Evolutionary conservation across 2,113 vertebrate species (phyloP).

Genomic region (Cryptotis parvus): DNA sequence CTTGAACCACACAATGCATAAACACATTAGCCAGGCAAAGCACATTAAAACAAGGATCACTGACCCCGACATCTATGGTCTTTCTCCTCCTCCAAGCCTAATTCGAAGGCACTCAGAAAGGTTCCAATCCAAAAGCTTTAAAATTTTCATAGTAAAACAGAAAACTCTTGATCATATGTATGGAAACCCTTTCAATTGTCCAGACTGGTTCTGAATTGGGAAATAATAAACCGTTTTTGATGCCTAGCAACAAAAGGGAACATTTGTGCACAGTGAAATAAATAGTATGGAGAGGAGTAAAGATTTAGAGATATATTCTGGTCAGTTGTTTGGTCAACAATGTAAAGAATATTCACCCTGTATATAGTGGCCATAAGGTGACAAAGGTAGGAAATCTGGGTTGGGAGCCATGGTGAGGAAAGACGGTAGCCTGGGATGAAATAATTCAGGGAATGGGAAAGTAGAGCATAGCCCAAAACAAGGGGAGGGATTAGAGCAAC

Average conservation of each 20-base stretch:
- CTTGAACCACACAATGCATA: neutral
- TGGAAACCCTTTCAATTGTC: neutral
- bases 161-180: constrained; percentile 14
- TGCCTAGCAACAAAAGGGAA: constrained; percentile 1
- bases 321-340: constrained; percentile 7
- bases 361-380: too few species aligned
- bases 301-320: neutral
- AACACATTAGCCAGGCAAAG: constrained; percentile 10
- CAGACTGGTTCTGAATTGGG: constrained; percentile 3
- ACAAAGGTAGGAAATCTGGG: neutral
- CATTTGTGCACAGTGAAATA: neutral
- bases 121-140: constrained; percentile 42
- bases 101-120: constrained; percentile 32
- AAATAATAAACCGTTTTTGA: neutral
- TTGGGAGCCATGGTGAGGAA: neutral
- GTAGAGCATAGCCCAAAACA: neutral
- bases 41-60: constrained; percentile 50
- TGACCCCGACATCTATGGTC: neutral
- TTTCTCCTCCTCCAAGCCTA: neutral
- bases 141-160: neutral
- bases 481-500: neutral
- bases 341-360: neutral
- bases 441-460: constrained; percentile 9
- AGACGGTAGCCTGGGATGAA: neutral
- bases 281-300: neutral